Evolutionary conservation across 2,888 invertebrate genomes (phyloP), one percentile per base, ranked within the genome.

Genomic region (Abrostola tripartita): DNA sequence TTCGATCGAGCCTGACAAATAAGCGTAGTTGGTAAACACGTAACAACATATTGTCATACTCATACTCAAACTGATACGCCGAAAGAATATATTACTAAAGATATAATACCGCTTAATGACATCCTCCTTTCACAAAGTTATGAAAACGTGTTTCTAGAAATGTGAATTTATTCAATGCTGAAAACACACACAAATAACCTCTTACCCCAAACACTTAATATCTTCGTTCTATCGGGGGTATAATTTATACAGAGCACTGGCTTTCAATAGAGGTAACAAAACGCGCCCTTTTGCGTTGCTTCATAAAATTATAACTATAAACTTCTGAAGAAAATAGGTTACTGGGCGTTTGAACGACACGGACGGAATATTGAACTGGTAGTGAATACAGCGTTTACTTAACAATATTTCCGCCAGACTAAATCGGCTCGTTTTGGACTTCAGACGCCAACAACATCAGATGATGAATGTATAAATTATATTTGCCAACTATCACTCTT

Each of bases 281-380:
- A 14, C 14, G 14, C 14, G 14, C 7, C 41, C 12, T 59, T 70
- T 42, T 9, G 24, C 52, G 51, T 8, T 38, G n/a, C 42, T 14
- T 44, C 60, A 49, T 60, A 49, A 71, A 65, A 59, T 70, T 65
- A 59, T 58, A 64, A 37, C 36, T 38, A 44, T 52, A 37, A 56
- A 55, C 40, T 49, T 40, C 1, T 9, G 12, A 11, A 42, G 24
- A n/a, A 65, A 65, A 52, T 70, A 59, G 59, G 55, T 70, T 55
- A 59, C 24, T 11, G 1, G 37, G 49, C 12, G 35, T 42, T 35
- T 4, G n/a, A 10, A 54, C 36, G 36, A 36, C 55, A 14, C n/a
- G n/a, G 24, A 24, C 1, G 24, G 5, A 52, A 36, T 37, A 37
- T 61, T 55, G 55, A 49, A 14, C 44, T 47, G 44, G 8, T 47